phyloP scores from a whole-genome alignment of 1,140 invertebrate genomes.

The Hyphantria cunea region DNA sequence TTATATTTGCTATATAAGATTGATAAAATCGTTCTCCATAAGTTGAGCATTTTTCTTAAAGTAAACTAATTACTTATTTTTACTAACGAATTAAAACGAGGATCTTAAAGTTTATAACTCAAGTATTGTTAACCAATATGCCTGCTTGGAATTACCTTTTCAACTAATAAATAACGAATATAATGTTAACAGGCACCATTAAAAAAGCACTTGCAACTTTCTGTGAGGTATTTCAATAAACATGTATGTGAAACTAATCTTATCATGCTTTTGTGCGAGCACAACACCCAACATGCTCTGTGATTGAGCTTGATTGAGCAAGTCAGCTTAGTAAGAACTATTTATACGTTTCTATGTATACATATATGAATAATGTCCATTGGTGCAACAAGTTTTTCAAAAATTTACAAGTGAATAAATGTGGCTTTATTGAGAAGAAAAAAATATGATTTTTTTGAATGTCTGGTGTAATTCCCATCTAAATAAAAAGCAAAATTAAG shows the following conservation, averaged over 20 bases:
- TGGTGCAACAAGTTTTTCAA: too few species aligned
- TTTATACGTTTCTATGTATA: too few species aligned
- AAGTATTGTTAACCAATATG: constrained; percentile 14
- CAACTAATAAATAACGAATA: constrained; percentile 18
- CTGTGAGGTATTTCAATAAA: constrained; percentile 31
- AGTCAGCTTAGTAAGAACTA: constrained; percentile 32
- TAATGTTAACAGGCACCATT: constrained; percentile 48
- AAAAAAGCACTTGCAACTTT: constrained; percentile 53
- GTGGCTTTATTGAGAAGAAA: too few species aligned
- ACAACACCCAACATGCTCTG: constrained; percentile 45
- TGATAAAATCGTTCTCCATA: constrained; percentile 40
- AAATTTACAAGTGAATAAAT: too few species aligned
- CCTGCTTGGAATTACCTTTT: constrained; percentile 12
- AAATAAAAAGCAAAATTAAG: too few species aligned
- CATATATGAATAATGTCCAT: too few species aligned
- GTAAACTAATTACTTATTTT: constrained; percentile 31
- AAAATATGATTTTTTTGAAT: too few species aligned
- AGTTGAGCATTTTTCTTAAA: constrained; percentile 46
- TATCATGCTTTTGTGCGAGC: constrained; percentile 67
- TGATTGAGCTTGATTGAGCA: constrained; percentile 76
- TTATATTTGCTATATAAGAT: constrained; percentile 22
- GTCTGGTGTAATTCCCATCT: too few species aligned
- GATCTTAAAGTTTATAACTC: constrained; percentile 12
- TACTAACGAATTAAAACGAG: constrained; percentile 24
- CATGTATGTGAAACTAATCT: constrained; percentile 30